Conservation (phyloP, 2,888 invertebrate species). For the Chesias legatella region DNA sequence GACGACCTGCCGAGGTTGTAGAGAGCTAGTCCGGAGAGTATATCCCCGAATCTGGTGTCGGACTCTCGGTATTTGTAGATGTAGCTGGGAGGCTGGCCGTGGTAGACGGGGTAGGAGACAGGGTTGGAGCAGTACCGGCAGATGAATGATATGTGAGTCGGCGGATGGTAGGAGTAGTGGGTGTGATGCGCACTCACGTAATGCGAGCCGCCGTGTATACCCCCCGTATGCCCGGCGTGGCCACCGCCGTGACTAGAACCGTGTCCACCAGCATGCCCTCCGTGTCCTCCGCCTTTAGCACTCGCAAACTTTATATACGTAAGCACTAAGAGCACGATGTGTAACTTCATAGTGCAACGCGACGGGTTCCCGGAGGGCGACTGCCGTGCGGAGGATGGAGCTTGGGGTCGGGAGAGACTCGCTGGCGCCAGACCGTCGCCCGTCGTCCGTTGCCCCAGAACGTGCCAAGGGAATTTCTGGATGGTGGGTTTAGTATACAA, state of each 20-base stretch:
- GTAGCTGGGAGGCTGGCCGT: conserved; percentile 59
- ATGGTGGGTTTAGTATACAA: conserved; percentile 19
- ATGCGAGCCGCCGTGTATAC: conserved; percentile 27
- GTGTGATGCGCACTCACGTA: conserved; percentile 57
- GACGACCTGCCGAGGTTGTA: conserved; percentile 65
- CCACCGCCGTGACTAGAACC: conserved; percentile 9
- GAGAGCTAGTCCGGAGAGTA: conserved; percentile 63
- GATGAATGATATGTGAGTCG: conserved; percentile 53
- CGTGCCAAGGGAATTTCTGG: conserved; percentile 15
- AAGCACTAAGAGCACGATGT: conserved; percentile 35
- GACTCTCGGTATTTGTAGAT: conserved; percentile 64
- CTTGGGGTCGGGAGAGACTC: conserved; percentile 56
- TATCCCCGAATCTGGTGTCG: conserved; percentile 51
- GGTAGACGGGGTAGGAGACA: conserved; percentile 62
- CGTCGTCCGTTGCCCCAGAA: conserved; percentile 27
- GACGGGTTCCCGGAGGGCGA: conserved; percentile 56
- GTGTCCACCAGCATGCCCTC: conserved; percentile 21
- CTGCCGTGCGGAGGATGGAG: conserved; percentile 54
- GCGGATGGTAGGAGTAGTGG: conserved; percentile 66
- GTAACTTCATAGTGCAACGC: conserved; percentile 56
- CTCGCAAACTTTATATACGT: conserved; percentile 32
- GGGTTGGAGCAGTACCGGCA: conserved; percentile 56
- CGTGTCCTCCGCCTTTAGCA: conserved; percentile 56
- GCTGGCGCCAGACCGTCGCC: conserved; percentile 63
- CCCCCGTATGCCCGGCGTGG: conserved; percentile 14